Evolutionary conservation across 2,113 vertebrate species (phyloP), one percentile per base, ranked within the genome.

Genomic region (Chlorodrepanis virens): DNA sequence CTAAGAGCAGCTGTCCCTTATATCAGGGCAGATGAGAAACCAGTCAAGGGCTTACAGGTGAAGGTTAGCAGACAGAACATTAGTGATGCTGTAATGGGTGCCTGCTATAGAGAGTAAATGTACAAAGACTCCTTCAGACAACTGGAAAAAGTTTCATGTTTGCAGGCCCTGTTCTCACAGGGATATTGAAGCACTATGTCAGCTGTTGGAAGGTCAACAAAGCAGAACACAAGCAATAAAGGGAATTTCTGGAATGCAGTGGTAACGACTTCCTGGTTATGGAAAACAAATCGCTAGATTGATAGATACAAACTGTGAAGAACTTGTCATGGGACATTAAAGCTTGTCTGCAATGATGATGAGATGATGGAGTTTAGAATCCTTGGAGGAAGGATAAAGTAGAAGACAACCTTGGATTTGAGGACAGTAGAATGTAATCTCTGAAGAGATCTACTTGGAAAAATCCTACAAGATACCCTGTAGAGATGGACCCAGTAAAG

Each of bases 81-180:
- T 0, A 5, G 23, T 14, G 5, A 76, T 19, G 27, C n/a, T n/a
- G 10, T 12, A 61, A 29, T 4, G 49, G 6, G 5, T 50, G 21
- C 5, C 27, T 47, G 29, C 24, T 65, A 47, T 1, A 65, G 6
- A 16, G 11, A 45, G 1, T 23, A 72, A 70, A 29, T 23, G 25
- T 2, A 18, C 6, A 7, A 83, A 18, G 22, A 27, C 6, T 61
- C 53, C 19, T 44, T 75, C 52, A 79, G 61, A 59, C 11, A 39
- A 33, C 0, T 29, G 33, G 21, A 50, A 40, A 0, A 65, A 37
- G 14, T 37, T 76, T n/a, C 35, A 49, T 6, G 7, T 37, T 67
- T 63, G 24, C 25, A 80, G 53, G 13, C 1, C 8, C 37, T 54
- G 11, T 47, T 90, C 45, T 85, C 45, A 75, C 33, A 49, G 9